Evolutionary conservation across 53 echinoderm and acorn worm genomes (phyloP), one percentile per base, ranked within the genome.

Genomic region (Temnopleurus reevesii): DNA sequence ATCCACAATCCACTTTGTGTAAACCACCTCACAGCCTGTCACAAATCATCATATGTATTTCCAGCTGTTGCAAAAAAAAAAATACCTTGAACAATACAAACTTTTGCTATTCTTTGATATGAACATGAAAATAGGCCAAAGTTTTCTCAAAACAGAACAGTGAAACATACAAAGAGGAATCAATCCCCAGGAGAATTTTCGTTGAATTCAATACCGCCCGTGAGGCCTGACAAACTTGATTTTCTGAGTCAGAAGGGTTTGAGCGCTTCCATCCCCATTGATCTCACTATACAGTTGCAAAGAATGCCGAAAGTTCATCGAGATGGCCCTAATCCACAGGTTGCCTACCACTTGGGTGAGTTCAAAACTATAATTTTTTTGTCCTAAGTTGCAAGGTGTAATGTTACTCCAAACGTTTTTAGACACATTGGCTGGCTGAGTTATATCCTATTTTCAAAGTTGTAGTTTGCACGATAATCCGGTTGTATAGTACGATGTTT

Each of bases 281-380:
- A 63, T 63, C 63, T 31, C 33, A 30, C 63, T 63, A 4, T 17
- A 63, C 30, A 34, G 63, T 31, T 31, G 0, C 0, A 5, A 63
- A 63, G 17, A 25, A 81, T 81, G 81, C 81, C 81, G 24, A 81
- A 81, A 33, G 81, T 81, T 49, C 81, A 81, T 53, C 81, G 81
- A 21, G 81, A 81, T 81, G 81, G 53, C 81, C 47, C 81, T n/a
- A 81, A 81, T 43, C 81, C 81, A 30, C 81, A 81, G 81, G 81
- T 81, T 29, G 81, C 81, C 23, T 81, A 81, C 18, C 81, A 81
- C 31, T 31, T 81, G 28, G 81, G 81, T 81, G 31, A 81, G 81
- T 53, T 81, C n/a, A n/a, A n/a, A n/a, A n/a, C n/a, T n/a, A n/a
- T n/a, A n/a, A n/a, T n/a, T n/a, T n/a, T n/a, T n/a, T n/a, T n/a